Evolutionary conservation across 2,797 vertebrate genomes (phyloP).

Genomic region (Kryptopterus vitreolus): DNA sequence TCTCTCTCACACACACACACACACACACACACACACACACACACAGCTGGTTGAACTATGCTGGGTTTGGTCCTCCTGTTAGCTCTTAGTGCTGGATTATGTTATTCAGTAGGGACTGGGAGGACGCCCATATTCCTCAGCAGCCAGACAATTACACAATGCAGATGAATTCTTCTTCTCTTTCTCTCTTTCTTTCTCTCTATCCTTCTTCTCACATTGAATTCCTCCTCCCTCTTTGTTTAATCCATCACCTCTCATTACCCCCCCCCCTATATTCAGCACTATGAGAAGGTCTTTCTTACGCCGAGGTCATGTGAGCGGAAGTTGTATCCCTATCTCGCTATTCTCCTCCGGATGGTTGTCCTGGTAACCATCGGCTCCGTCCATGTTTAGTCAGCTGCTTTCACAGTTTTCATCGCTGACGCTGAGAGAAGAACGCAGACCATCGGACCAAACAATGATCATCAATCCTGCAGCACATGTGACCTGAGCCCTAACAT

Average conservation of each 20-base stretch:
- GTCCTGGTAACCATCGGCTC: slow-evolving; percentile 22
- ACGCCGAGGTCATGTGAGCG: not conserved
- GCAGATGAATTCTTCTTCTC: slow-evolving; percentile 36
- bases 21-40: not conserved
- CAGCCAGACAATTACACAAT: slow-evolving; percentile 49
- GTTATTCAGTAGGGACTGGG: slow-evolving; percentile 72
- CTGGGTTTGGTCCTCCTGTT: slow-evolving; percentile 59
- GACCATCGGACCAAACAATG: too few relatives aligned
- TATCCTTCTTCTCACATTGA: not conserved
- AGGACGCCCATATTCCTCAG: slow-evolving; percentile 51
- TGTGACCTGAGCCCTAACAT: not conserved
- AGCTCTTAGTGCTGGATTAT: slow-evolving; percentile 65
- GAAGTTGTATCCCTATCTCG: not conserved
- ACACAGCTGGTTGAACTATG: slow-evolving; percentile 66
- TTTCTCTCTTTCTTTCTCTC: slow-evolving; percentile 9
- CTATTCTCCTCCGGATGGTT: slow-evolving; percentile 22
- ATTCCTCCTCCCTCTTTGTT: slow-evolving; percentile 1
- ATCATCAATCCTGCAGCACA: not conserved
- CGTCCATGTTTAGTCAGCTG: not conserved
- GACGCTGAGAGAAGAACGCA: too few relatives aligned
- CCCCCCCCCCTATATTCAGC: too few relatives aligned
- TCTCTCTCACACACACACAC: not conserved
- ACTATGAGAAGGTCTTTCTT: not conserved
- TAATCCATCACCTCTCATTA: not conserved
- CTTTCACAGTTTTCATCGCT: not conserved